Conservation (phyloP, 30 jellyfish, hydroid and myxozoan species). For the Clytia hemisphaerica region DNA sequence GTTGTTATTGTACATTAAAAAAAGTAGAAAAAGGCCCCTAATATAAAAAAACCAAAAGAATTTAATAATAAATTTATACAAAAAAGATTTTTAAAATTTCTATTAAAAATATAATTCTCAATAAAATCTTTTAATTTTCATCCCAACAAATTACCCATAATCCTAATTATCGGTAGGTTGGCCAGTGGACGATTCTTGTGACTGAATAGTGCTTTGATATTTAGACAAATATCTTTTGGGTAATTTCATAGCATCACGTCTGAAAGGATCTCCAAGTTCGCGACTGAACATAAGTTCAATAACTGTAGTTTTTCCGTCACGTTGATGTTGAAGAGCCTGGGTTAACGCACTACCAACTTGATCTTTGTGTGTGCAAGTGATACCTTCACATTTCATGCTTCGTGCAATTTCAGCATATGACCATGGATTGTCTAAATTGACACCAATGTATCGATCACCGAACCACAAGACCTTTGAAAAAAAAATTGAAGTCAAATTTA, state of each 20-base stretch:
- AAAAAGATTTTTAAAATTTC: too few relatives aligned
- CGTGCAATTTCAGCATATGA: conserved; percentile 78
- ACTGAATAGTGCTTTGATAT: conserved; percentile 47
- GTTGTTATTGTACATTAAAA: too few relatives aligned
- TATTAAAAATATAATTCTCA: too few relatives aligned
- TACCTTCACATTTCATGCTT: conserved; percentile 74
- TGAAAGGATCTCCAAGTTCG: conserved; percentile 74
- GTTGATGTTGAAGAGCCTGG: conserved; percentile 54
- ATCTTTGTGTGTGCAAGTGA: conserved; percentile 70
- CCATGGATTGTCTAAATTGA: conserved; percentile 62
- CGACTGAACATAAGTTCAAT: conserved; percentile 56
- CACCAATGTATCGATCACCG: conserved; percentile 75
- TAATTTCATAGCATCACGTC: conserved; percentile 73
- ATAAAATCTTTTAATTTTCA: too few relatives aligned
- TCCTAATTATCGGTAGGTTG: conserved; percentile 51
- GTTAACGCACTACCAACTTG: conserved; percentile 69
- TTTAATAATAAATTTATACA: too few relatives aligned
- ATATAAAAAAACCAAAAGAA: too few relatives aligned
- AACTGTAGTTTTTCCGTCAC: conserved; percentile 72
- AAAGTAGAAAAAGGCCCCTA: too few relatives aligned
- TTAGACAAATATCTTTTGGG: conserved; percentile 63
- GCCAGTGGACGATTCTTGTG: conserved; percentile 52
- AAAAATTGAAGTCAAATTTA: not conserved
- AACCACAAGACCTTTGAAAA: conserved; percentile 57
- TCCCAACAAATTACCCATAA: too few relatives aligned